Conservation (phyloP, 2,888 invertebrate genomes). For the Elmis aenea region DNA sequence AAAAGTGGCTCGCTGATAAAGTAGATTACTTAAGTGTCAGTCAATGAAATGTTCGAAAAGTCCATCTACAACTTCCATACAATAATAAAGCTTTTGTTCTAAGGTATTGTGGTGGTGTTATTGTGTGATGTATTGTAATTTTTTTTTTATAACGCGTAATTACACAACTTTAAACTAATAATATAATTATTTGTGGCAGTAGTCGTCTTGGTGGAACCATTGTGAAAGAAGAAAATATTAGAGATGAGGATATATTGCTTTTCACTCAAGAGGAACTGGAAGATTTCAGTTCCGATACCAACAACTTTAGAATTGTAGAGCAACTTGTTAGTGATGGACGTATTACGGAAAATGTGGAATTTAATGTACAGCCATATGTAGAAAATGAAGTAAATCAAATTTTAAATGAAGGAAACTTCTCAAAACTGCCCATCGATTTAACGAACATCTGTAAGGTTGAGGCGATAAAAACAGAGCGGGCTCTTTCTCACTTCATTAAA, state of each 20-base stretch:
- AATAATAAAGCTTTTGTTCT: too few species aligned
- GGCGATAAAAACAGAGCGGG: constrained; percentile 16
- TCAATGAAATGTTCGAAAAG: too few species aligned
- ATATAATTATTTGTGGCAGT: too few species aligned
- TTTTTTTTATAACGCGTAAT: too few species aligned
- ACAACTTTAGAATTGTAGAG: constrained; percentile 20
- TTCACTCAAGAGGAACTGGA: constrained; percentile 31
- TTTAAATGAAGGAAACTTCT: constrained; percentile 9
- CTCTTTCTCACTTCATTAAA: constrained; percentile 57
- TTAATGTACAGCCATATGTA: constrained; percentile 20
- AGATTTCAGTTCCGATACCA: constrained; percentile 5
- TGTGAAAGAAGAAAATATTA: constrained; percentile 34
- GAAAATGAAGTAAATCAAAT: constrained; percentile 25
- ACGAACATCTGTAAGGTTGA: constrained; percentile 9
- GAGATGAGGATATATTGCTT: constrained; percentile 33
- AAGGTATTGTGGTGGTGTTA: too few species aligned
- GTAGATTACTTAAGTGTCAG: too few species aligned
- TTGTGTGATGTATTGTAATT: too few species aligned
- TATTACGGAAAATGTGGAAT: constrained; percentile 20
- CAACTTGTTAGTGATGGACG: constrained; percentile 17
- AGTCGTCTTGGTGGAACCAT: constrained; percentile 2
- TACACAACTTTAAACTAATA: too few species aligned
- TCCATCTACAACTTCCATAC: too few species aligned
- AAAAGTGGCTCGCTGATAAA: too few species aligned
- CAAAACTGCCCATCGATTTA: constrained; percentile 16